Base-by-base conservation (phyloP, 2,888 invertebrate genomes). In the Himalopsyche kuldschensis region DNA sequence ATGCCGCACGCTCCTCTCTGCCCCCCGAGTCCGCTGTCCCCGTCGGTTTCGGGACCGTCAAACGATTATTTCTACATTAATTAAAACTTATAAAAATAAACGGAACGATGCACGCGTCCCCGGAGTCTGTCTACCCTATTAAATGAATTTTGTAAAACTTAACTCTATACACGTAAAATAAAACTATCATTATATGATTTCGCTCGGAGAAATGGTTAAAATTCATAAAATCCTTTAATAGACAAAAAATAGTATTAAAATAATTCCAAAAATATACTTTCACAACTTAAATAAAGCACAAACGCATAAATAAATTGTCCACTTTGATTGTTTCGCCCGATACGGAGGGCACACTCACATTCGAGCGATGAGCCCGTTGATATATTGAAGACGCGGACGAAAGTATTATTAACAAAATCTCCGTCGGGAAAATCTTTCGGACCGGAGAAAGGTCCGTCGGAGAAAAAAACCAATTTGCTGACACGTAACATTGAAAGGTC, bases 1-100 rank as follows among this genome's bases (percentile, higher is more conserved):
- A 77, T 79, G 79, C 78, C 76, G 32, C 32, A 76, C 20, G 24
- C 79, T 79, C 81, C 69, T 31, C 77, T 48, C 55, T 78, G 24
- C 46, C 24, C 32, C 27, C 31, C 46, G 27, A 69, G 69, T 81
- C 24, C 35, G 48, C 41, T 48, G 81, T 81, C 81, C 84, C 84
- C 79, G 81, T 35, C 47, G 84, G 84, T 81, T 79, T 75, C 76
- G 84, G 81, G 84, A 81, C 81, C 75, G 48, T 79, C 1, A 48
- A 69, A 75, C 27, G 31, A 78, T 75, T 82, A 82, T 35, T 55
- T 78, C 46, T 79, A 78, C 75, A 78, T 69, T 82, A 75, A 82
- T 35, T 47, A 46, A 47, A 82, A 78, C 32, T 55, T 78, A 78
- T 78, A 77, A 78, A 82, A 82, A 69, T 78, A 78, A 69, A 15